Base-by-base conservation (phyloP, 2,888 invertebrate species). In the Saturnia pavonia region DNA sequence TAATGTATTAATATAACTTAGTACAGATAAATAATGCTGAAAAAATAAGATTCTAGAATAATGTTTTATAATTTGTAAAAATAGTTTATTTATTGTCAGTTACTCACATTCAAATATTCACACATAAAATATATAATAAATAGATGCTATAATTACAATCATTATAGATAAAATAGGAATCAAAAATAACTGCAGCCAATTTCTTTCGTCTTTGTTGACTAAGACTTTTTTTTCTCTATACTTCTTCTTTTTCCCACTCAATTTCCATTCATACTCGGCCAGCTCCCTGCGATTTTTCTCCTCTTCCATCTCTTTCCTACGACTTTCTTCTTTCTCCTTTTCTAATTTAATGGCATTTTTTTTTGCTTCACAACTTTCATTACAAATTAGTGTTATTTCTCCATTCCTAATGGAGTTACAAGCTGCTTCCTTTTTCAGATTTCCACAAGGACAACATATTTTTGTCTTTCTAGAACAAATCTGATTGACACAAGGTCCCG, bases 391-490 rank as follows among this genome's bases (percentile, higher is more conserved):
- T 19, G 80, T 83, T 0, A 91, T 90, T 71, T 91, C 86, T 14
- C 94, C 92, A 27, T 85, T 92, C 72, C 77, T 82, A 0, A 95
- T 94, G 57, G 92, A 85, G 77, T 96, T 95, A 79, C 98, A 98
- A 0, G 95, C 91, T 74, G 96, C 92, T 78, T 98, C 96, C 79
- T 95, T 95, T 86, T 96, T 97, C 11, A 97, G 88, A 72, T 96
- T 95, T 77, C 96, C 96, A 85, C 99, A 99, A 48, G 94, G 90
- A 80, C 99, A 99, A 72, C 95, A 94, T 0, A 97, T 88, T 86
- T 97, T 97, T 0, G 98, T 95, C 86, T 97, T 98, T 82, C 97
- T 97, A 71, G 95, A 95, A 84, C 99, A 99, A 0, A 90, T 85
- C 73, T 96, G 96, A 74, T 95, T 94, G 0, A 95, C 94, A 82